Conservation (phyloP, 2,888 invertebrate genomes). For the Toxonevra muliebris region DNA sequence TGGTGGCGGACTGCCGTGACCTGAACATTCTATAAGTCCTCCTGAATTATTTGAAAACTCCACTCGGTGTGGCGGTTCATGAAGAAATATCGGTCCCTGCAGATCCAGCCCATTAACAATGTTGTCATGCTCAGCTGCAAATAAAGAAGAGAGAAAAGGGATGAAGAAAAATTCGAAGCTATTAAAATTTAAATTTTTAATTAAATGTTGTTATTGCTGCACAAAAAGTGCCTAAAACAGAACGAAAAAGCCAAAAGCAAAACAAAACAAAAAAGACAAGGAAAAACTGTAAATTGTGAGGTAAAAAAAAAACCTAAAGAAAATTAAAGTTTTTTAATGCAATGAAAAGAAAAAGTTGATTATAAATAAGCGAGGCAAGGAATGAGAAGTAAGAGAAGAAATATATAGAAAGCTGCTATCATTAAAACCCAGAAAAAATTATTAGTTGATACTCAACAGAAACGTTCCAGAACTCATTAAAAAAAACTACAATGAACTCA, state of each 20-base stretch:
- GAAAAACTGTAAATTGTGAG: neutral
- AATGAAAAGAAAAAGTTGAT: neutral
- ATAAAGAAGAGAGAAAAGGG: slow-evolving; percentile 36
- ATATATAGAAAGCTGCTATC: too few relatives aligned
- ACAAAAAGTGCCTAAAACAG: neutral
- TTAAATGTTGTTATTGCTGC: slow-evolving; percentile 37
- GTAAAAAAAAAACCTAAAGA: neutral
- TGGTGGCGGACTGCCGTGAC: slow-evolving; percentile 75
- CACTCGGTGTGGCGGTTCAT: slow-evolving; percentile 77
- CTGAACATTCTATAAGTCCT: slow-evolving; percentile 74
- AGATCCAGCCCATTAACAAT: slow-evolving; percentile 69
- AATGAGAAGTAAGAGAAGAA: too few relatives aligned
- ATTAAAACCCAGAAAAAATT: too few relatives aligned
- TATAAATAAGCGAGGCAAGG: neutral
- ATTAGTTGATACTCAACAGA: too few relatives aligned
- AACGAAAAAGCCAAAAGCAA: neutral
- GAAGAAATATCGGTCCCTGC: slow-evolving; percentile 74
- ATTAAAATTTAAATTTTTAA: slow-evolving; percentile 48
- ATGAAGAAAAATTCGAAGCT: slow-evolving; percentile 11
- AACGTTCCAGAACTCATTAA: too few relatives aligned
- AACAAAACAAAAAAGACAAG: neutral
- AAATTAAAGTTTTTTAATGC: neutral
- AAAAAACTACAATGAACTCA: too few relatives aligned
- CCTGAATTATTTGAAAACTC: slow-evolving; percentile 83
- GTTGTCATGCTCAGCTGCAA: slow-evolving; percentile 42